These are phyloP conservation scores for Squalus acanthias DNA, from an alignment of 2,797 vertebrate species.

Conservation along the genomic window DNA sequence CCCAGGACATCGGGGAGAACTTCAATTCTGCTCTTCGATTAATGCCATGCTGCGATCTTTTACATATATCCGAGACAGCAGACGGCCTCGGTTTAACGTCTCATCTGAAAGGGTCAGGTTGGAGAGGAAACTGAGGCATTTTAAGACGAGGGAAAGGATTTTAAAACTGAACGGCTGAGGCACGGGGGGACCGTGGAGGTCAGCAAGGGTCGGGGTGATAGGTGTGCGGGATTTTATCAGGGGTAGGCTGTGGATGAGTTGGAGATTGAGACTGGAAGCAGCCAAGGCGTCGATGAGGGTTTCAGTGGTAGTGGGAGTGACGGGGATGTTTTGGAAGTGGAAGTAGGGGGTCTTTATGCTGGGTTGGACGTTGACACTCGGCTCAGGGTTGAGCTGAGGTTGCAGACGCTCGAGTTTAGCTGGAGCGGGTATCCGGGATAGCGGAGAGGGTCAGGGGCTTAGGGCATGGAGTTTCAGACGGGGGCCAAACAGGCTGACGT, in stretches of 20 bases:
- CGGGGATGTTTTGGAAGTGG: neutral
- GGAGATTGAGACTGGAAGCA: neutral
- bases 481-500: neutral
- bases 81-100: neutral
- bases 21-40: neutral
- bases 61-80: neutral
- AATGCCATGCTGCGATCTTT: neutral
- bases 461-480: neutral
- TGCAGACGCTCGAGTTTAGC: neutral
- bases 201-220: neutral
- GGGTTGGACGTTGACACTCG: neutral
- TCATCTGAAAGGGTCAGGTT: neutral
- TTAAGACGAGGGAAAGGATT: neutral
- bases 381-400: neutral
- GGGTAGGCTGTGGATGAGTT: neutral
- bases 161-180: neutral
- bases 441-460: neutral
- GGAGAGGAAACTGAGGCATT: neutral
- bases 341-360: neutral
- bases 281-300: neutral
- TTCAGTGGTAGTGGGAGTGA: neutral
- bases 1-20: neutral
- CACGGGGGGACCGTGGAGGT: neutral
- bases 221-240: neutral
- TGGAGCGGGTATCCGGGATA: neutral